Evolutionary conservation across 2,888 invertebrate species (phyloP), one percentile per base, ranked within the genome.

Genomic region (Acrobasis repandana): DNA sequence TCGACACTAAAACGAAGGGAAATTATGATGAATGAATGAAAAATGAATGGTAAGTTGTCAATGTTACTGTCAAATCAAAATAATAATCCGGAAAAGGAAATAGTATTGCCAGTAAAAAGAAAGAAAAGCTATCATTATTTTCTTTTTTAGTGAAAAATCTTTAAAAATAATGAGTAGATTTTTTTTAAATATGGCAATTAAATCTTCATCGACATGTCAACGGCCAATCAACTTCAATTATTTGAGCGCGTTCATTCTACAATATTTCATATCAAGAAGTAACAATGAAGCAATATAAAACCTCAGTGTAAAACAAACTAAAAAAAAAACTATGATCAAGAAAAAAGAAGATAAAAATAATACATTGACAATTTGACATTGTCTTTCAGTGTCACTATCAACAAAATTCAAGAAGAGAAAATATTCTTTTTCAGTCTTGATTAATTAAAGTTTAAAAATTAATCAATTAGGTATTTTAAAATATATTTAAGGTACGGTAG

Each of bases 321-420:
- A 46, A 46, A 2, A 46, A n/a, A 9, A 46, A 15, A 11, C n/a
- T n/a, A 14, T 14, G 43, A n/a, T 43, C 11, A n/a, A 14, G 11
- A 11, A 10, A 51, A 64, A 73, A 61, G 72, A 62, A 61, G 68
- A 68, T 62, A 61, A 58, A 65, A 64, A 67, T 11, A 52, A 36
- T 52, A 9, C 10, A 9, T 10, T 52, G 54, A 54, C 54, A 54
- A 38, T 38, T 2, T 38, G 14, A n/a, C n/a, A n/a, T n/a, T n/a
- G n/a, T n/a, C n/a, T 36, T 65, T 28, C 28, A 28, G 6, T 28
- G 38, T 54, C 38, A 65, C 65, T 64, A 65, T 63, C 67, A 67
- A 64, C 61, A 62, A 65, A 66, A 68, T 67, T 69, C 65, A 64
- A 68, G 65, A 67, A 64, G 66, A 70, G 65, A 54, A 54, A 54